Conservation (phyloP, 2,113 vertebrate species). For the Chaetorhynchus papuensis region DNA sequence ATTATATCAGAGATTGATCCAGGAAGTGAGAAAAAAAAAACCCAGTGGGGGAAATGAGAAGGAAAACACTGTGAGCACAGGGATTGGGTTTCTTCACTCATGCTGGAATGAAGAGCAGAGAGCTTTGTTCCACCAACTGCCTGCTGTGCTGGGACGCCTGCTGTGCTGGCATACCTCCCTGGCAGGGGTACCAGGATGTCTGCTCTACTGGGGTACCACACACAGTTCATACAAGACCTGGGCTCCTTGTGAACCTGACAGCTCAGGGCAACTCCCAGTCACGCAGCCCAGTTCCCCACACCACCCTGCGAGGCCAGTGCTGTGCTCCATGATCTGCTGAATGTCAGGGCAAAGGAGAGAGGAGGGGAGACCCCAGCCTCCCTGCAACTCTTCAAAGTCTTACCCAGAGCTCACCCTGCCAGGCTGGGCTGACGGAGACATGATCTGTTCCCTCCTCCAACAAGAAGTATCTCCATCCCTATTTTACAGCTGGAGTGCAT, state of each 20-base stretch:
- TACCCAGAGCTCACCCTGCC: fast-evolving
- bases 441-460: not conserved
- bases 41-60: not conserved
- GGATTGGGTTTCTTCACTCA: not conserved
- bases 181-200: not conserved
- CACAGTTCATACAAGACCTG: not conserved
- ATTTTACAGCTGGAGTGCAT: not conserved
- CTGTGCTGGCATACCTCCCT: not conserved
- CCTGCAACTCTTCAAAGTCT: not conserved
- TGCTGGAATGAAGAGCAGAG: not conserved
- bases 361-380: not conserved
- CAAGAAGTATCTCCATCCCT: not conserved
- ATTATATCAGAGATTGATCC: not conserved
- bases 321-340: not conserved
- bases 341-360: not conserved
- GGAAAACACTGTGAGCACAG: not conserved
- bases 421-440: not conserved
- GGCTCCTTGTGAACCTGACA: not conserved
- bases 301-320: fast-evolving
- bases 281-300: fast-evolving
- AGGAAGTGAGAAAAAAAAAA: not conserved
- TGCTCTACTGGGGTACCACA: not conserved
- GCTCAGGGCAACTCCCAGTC: not conserved
- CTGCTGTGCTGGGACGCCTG: not conserved
- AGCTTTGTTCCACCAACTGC: not conserved